Evolutionary conservation across 2,888 invertebrate species (phyloP), one percentile per base, ranked within the genome.

Genomic region (Pammene aurita): DNA sequence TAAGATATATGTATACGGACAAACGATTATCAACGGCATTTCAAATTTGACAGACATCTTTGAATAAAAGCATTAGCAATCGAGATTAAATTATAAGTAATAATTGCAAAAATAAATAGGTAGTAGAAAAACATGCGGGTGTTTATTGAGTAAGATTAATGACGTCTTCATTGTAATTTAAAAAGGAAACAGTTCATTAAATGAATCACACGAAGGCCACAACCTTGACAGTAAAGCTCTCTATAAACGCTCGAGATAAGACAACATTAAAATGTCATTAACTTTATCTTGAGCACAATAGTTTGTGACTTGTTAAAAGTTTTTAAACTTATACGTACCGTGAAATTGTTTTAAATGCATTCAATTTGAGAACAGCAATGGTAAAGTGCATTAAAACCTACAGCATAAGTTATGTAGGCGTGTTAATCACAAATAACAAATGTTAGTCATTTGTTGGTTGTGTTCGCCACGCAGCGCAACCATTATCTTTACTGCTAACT

Each of bases 401-500:
- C 14, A 16, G 16, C 13, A 13, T 2, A 10, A 38, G 16, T 18
- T 41, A 57, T 16, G 41, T 18, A 41, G 35, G 50, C 41, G 41
- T 54, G 42, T n/a, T 42, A 26, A 13, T 42, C 41, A 63, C 18
- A 54, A 54, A 42, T 63, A 41, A 63, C 52, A 35, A 52, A 62
- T 62, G 7, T 42, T 38, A 16, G 38, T 55, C 13, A 55, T 34
- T 65, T 9, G 46, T 46, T 55, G 42, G 13, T 35, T 55, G 64
- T 57, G 13, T 38, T 55, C 13, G 34, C 26, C 26, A 34, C 55
- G 55, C 44, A 46, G 44, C 38, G 6, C 46, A 56, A 65, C 46
- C 46, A 56, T 64, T 55, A 63, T 44, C 55, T 57, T 67, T 18
- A 64, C 71, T 71, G 72, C 67, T 70, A 71, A 70, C 52, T 58